Evolutionary conservation across 2,888 invertebrate genomes (phyloP).

Genomic region (Platycheirus rosarum): DNA sequence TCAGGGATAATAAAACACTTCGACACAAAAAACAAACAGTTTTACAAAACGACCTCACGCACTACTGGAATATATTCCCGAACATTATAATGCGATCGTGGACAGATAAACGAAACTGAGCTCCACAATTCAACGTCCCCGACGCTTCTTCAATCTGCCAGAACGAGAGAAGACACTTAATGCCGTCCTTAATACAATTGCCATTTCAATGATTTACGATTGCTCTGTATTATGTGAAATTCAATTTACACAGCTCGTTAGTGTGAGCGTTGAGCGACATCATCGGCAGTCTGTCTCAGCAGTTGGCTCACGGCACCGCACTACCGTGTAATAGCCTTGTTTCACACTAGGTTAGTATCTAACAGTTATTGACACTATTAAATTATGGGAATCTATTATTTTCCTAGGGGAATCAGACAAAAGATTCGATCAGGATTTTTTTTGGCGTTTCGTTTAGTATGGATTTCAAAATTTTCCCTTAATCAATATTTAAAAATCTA

Average conservation of each 20-base stretch:
- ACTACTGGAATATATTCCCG: slow-evolving; percentile 22
- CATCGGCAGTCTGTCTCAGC: slow-evolving; percentile 4
- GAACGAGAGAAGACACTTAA: slow-evolving; percentile 43
- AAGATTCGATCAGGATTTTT: too few relatives aligned
- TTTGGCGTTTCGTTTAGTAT: too few relatives aligned
- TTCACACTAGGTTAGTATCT: slow-evolving; percentile 35
- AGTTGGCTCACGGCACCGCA: too few relatives aligned
- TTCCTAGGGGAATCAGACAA: too few relatives aligned
- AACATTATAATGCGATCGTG: slow-evolving; percentile 36
- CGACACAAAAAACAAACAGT: slow-evolving; percentile 47
- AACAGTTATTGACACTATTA: slow-evolving; percentile 28
- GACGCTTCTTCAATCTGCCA: neutral
- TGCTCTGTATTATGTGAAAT: slow-evolving; percentile 62
- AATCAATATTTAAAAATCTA: too few relatives aligned
- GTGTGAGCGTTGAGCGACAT: slow-evolving; percentile 52
- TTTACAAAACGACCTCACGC: slow-evolving; percentile 61
- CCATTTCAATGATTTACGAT: slow-evolving; percentile 63
- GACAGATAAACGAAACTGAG: slow-evolving; percentile 31
- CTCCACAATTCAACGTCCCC: slow-evolving; percentile 7
- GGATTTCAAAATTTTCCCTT: too few relatives aligned
- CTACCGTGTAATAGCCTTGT: slow-evolving; percentile 41
- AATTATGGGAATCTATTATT: slow-evolving; percentile 11
- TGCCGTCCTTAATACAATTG: slow-evolving; percentile 63
- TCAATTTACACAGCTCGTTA: slow-evolving; percentile 62
- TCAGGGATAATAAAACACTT: slow-evolving; percentile 71